Base-by-base conservation (phyloP, 1,140 invertebrate genomes). In the Papilio dardanus region DNA sequence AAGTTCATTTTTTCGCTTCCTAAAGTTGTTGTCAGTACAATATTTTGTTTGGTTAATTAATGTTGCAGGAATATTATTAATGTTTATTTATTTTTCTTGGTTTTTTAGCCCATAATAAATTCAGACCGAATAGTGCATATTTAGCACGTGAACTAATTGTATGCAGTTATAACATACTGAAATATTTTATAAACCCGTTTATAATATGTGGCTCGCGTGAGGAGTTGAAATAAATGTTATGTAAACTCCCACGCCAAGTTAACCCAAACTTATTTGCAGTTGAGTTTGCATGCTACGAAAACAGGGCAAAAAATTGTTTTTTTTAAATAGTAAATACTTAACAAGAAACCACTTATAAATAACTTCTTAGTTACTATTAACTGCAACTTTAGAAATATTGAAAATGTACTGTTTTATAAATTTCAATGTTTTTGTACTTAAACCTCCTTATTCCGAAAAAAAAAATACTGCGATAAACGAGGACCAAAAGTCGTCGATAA, bases 41-140 rank as follows among this genome's bases (percentile, higher is more conserved):
- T 50, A 21, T 50, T 46, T 46, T 46, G 46, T 50, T 50, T 21
- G n/a, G n/a, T n/a, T n/a, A n/a, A n/a, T n/a, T n/a, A n/a, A n/a
- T n/a, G n/a, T n/a, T n/a, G n/a, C n/a, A 12, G 1, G 40, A n/a
- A 42, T 42, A 14, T 12, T 42, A 42, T n/a, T n/a, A n/a, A n/a
- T n/a, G n/a, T n/a, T n/a, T n/a, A n/a, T n/a, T n/a, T n/a, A n/a
- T n/a, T n/a, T n/a, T n/a, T n/a, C n/a, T n/a, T n/a, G n/a, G n/a
- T n/a, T n/a, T n/a, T 7, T 46, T 19, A n/a, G 5, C n/a, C 42
- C 19, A 46, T 1, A 46, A 19, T n/a, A 6, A 3, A n/a, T 46
- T 4, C 6, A 19, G 5, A 46, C 4, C 0, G n/a, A 46, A 46
- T 4, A 46, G 42, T 46, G 42, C 21, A 54, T 54, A 54, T 54